A percentile compares a stretch with the other conserved stretches of the same genome.
phyloP scores from a whole-genome alignment of 2,888 invertebrate species.

The Morpho achilles region DNA sequence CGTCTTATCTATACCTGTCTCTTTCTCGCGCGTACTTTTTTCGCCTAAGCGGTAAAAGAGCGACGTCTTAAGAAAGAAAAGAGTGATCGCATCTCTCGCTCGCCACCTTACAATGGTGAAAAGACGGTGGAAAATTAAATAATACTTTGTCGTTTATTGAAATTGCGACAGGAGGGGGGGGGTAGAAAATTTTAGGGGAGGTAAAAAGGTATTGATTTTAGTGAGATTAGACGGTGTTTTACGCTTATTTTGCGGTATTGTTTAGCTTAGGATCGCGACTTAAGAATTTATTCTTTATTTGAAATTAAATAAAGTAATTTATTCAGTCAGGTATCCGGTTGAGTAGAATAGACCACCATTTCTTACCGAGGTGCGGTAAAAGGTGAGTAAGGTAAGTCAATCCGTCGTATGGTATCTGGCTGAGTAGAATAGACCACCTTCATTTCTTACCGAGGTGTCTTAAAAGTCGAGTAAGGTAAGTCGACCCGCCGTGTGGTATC shows the following conservation, averaged over 20 bases:
- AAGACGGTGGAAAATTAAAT: constrained; percentile 76
- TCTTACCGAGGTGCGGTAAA: too few species aligned
- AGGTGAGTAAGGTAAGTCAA: too few species aligned
- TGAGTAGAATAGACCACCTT: too few species aligned
- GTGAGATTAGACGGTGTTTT: constrained; percentile 59
- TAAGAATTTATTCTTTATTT: not conserved
- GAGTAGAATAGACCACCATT: too few species aligned
- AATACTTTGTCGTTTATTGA: constrained; percentile 78
- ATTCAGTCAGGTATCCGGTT: too few species aligned
- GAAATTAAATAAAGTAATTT: too few species aligned
- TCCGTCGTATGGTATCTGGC: too few species aligned
- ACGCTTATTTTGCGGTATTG: constrained; percentile 23
- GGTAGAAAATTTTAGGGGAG: constrained; percentile 68
- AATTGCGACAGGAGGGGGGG: constrained; percentile 51
- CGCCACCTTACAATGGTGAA: constrained; percentile 73
- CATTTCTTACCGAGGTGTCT: too few species aligned
- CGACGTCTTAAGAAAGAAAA: constrained; percentile 58
- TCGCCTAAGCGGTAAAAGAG: constrained; percentile 40
- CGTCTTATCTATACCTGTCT: constrained; percentile 65
- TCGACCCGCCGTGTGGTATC: too few species aligned
- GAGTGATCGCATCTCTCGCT: constrained; percentile 50
- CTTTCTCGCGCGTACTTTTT: constrained; percentile 43
- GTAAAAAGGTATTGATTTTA: constrained; percentile 77
- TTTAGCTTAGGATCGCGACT: constrained; percentile 18
- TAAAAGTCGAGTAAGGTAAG: too few species aligned